Base-by-base conservation (phyloP, 2,113 vertebrate genomes). In the Choloepus hoffmanni region DNA sequence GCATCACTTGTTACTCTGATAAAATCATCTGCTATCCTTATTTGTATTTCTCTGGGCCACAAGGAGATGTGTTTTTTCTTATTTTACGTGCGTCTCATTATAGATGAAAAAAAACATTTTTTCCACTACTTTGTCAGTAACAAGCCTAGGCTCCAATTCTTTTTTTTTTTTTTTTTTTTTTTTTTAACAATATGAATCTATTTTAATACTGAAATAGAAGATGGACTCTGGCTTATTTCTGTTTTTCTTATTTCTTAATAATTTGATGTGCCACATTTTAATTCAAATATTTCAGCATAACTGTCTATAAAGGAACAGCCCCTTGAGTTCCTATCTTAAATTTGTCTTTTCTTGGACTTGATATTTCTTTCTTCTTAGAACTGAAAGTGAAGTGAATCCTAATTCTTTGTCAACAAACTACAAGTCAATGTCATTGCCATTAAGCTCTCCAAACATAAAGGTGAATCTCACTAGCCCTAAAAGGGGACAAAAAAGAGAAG, bases 381-480 rank as follows among this genome's bases (percentile, higher is more conserved):
- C 98, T 97, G 98, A 99, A 48, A 98, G 98, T 97, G 99, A 99
- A 98, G 97, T 98, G 96, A 98, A 98, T 95, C 97, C 99, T 83
- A 99, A 98, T 98, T 99, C 99, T 58, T 97, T 99, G 93, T 99
- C 99, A 72, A 98, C 99, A 94, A 98, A 98, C 96, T 99, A 99
- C 13, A 99, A 99, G 98, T 98, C 99, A 90, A 99, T 99, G 96
- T 99, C 99, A 97, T 98, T 99, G 98, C 99, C 99, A 40, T 96
- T 99, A 98, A 98, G 97, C 83, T 99, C 99, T 95, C 99, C 99
- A 97, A 99, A 98, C 97, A 99, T 99, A 97, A 99, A 99, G 96
- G 98, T 99, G 98, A 99, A 99, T 98, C 98, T 99, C 97, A 99
- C 99, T 88, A 99, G 99, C 97, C 99, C 99, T 70, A 99, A 99